Percentiles rank a stretch among this genome's conserved stretches.
These are phyloP conservation scores for Cydia amplana DNA, from an alignment of 1,140 invertebrate species.

Conservation along the genomic window DNA sequence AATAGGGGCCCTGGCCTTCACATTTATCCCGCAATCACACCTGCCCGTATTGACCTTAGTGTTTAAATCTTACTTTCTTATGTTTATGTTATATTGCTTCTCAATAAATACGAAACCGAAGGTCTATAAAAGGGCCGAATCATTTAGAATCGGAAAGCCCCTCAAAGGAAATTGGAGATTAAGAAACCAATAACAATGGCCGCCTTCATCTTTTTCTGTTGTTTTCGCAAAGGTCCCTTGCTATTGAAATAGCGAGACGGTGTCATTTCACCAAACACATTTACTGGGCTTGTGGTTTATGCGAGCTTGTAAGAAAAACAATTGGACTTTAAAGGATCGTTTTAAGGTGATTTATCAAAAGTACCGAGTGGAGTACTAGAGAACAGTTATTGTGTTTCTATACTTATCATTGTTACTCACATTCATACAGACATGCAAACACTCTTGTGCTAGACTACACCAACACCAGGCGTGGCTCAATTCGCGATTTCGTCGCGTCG, in stretches of 20 bases:
- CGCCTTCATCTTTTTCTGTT: neutral
- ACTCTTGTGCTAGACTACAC: too few species aligned
- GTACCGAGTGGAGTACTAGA: too few species aligned
- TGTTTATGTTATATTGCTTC: neutral
- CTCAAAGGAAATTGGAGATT: conserved; percentile 4
- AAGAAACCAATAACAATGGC: conserved; percentile 10
- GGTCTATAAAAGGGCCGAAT: neutral
- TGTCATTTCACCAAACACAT: neutral
- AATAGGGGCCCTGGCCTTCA: too few species aligned
- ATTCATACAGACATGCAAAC: too few species aligned
- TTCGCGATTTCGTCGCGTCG: too few species aligned
- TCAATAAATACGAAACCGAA: neutral
- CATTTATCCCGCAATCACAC: too few species aligned
- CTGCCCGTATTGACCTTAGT: too few species aligned
- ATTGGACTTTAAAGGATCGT: neutral
- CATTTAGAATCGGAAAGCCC: neutral
- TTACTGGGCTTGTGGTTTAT: conserved; percentile 6
- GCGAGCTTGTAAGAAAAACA: neutral
- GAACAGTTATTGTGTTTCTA: too few species aligned
- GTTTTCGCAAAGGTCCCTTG: neutral
- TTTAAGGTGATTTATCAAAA: too few species aligned
- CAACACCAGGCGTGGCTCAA: too few species aligned
- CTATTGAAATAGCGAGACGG: conserved; percentile 1
- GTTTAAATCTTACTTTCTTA: too few species aligned
- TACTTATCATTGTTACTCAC: too few species aligned